Base-by-base conservation (phyloP, 2,888 invertebrate species). In the Lathronympha strigana region DNA sequence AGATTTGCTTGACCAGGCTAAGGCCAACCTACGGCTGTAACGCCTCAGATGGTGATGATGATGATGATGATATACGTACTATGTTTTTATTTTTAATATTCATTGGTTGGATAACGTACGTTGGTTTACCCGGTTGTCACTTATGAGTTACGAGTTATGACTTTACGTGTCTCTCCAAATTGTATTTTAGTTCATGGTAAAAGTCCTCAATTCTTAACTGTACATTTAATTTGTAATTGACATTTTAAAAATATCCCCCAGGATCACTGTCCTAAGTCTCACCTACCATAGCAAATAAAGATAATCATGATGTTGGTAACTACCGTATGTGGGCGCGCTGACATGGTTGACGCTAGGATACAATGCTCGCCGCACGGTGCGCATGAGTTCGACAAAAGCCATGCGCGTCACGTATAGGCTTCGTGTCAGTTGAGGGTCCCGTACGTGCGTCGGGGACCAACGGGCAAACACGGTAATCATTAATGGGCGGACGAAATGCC, bases 331-430 rank as follows among this genome's bases (percentile, higher is more conserved):
- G n/a, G 19, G 57, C 19, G 31, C 25, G 54, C 9, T 31, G 19
- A 45, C 57, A 57, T 43, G 57, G 57, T 43, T 43, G 57, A 19
- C 43, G 43, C 25, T 31, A 43, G 5, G 28, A 45, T 43, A 57
- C 43, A 57, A 43, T 57, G 9, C 31, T 28, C 25, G 31, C 31
- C n/a, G 19, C 45, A 13, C 15, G 51, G 28, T 72, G 73, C 67
- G 70, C 66, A 71, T 69, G 62, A 66, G 68, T n/a, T 67, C 63
- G 66, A 58, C 49, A 45, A 55, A 51, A 25, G 43, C 51, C 67
- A 79, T 76, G 76, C 81, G 54, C 62, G 68, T 80, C 86, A 83
- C 84, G 85, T 78, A 71, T 66, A 13, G 31, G 49, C 71, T 76
- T 77, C 81, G 78, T 79, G 82, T 78, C 73, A 70, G 68, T 67